Evolutionary conservation across 1,140 invertebrate species (phyloP).

Genomic region (Paramacrobiotus metropolitanus): DNA sequence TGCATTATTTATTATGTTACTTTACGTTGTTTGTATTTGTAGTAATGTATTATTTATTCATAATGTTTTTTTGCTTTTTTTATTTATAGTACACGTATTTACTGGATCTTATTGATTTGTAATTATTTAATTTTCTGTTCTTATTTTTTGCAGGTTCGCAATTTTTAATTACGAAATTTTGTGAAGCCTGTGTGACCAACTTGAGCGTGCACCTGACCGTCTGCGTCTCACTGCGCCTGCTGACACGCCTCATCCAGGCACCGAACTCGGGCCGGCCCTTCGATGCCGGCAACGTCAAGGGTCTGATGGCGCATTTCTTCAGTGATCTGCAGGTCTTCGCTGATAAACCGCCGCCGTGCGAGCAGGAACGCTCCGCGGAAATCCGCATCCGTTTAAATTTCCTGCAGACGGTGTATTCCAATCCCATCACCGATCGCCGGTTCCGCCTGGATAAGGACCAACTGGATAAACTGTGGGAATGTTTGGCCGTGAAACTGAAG

Average conservation of each 20-base stretch:
- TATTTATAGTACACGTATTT: too few species aligned
- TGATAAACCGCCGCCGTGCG: constrained; percentile 14
- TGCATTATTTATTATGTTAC: too few species aligned
- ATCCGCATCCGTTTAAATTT: constrained; percentile 71
- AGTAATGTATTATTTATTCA: too few species aligned
- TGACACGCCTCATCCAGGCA: constrained; percentile 69
- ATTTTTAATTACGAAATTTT: background rate
- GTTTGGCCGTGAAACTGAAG: constrained; percentile 51
- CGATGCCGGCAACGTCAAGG: constrained; percentile 55
- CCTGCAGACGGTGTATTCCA: constrained; percentile 67
- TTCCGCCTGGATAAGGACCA: constrained; percentile 48
- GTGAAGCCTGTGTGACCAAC: background rate
- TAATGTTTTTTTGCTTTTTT: too few species aligned
- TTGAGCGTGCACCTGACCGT: background rate
- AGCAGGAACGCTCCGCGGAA: constrained; percentile 24
- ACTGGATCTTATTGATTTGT: too few species aligned
- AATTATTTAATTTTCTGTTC: too few species aligned
- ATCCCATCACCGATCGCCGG: background rate
- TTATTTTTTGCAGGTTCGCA: too few species aligned
- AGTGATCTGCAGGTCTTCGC: constrained; percentile 37
- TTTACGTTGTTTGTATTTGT: too few species aligned
- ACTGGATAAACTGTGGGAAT: constrained; percentile 67
- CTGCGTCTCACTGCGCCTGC: constrained; percentile 46
- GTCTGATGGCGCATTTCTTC: constrained; percentile 78
- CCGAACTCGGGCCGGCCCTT: constrained; percentile 60